Conservation (phyloP, 2,797 vertebrate genomes). For the Etheostoma nigrum region DNA sequence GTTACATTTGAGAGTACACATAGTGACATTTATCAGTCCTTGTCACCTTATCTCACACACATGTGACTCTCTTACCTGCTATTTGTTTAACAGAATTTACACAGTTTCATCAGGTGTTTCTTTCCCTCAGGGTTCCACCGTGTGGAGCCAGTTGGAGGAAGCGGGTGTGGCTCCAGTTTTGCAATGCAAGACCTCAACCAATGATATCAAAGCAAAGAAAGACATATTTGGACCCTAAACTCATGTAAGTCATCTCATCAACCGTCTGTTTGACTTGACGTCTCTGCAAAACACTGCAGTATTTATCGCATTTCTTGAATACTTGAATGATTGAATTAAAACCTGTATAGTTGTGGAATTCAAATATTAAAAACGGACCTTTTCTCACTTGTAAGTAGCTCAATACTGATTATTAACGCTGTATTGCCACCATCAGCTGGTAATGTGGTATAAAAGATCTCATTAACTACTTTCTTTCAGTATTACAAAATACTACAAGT, state of each 20-base stretch:
- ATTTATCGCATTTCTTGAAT: not conserved
- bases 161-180: constrained; percentile 72
- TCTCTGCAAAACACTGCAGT: not conserved
- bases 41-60: constrained; percentile 10
- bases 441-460: not conserved
- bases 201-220: constrained; percentile 45
- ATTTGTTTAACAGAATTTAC: constrained; percentile 50
- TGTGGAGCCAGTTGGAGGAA: constrained; percentile 80
- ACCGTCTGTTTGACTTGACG: constrained; percentile 20
- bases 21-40: constrained; percentile 4
- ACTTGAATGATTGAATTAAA: not conserved
- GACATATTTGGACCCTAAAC: constrained; percentile 4
- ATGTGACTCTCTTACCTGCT: constrained; percentile 25
- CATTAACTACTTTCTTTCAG: not conserved
- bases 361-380: not conserved
- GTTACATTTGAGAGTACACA: constrained; percentile 1
- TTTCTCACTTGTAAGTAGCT: not conserved
- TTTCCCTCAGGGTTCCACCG: constrained; percentile 77
- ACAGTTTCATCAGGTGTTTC: constrained; percentile 46
- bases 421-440: not conserved
- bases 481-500: no score
- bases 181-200: constrained; percentile 67
- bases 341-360: not conserved
- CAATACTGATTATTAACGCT: not conserved
- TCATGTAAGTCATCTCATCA: constrained; percentile 8